Base-by-base conservation (phyloP, 37 sponge, comb jelly and placozoan genomes). In the Halichondria panicea region DNA sequence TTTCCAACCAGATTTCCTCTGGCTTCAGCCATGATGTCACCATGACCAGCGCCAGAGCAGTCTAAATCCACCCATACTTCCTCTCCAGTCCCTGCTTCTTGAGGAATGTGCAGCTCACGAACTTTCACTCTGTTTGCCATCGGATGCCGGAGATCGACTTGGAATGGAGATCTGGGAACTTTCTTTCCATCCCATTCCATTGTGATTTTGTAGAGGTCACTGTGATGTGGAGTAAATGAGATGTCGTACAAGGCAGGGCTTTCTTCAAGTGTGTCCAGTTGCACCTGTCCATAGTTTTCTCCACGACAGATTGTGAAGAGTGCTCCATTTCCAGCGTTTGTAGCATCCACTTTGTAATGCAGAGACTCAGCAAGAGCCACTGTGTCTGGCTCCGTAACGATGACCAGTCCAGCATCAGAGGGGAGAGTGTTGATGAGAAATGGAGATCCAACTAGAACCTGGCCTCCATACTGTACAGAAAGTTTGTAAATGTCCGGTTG, bases 81-180 rank as follows among this genome's bases (percentile, higher is more conserved):
- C 18, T 76, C 72, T 22, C 71, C 77, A 36, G 43, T 55, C 1
- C 82, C 81, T 53, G 64, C 55, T 55, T 82, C 73, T 0, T 82
- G 67, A 12, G 82, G 82, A 27, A 72, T 39, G 73, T 82, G 82
- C 34, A 82, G 67, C 42, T 82, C 82, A 5, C 74, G 66, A 0
- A 82, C 74, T 40, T 70, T 77, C 9, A 84, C 85, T 53, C 37
- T 62, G 1, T 68, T 35, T 22, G 85, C 78, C 56, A 77, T 77
- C 1, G 70, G 57, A 55, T 77, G 86, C 6, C 64, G 66, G 24
- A 86, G 71, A 42, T 86, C 56, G 15, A 91, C 72, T 27, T 52
- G 70, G 43, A 89, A 93, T 2, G 89, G 94, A 36, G 94, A 93
- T 4, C 71, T 65, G 0, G 83, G 82, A 15, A 89, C 77, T 9